Conservation (phyloP, 1,140 invertebrate species). For the Trypoxylus dichotomus region DNA sequence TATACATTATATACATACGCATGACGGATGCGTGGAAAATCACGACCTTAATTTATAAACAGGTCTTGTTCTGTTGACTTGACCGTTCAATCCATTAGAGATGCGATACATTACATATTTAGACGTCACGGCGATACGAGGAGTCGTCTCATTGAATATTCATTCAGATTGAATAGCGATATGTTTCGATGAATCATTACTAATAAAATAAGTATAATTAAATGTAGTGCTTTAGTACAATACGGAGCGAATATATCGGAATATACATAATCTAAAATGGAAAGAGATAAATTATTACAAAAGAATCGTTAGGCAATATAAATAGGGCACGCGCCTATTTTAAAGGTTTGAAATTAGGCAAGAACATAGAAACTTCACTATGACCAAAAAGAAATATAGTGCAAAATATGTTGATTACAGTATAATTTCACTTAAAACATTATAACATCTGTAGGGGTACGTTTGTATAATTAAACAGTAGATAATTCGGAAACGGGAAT, state of each 20-base stretch:
- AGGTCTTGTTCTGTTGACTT: background rate
- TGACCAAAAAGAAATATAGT: too few relatives aligned
- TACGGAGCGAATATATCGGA: background rate
- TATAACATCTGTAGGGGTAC: too few relatives aligned
- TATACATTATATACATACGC: background rate
- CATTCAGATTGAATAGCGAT: background rate
- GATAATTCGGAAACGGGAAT: too few relatives aligned
- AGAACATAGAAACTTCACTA: too few relatives aligned
- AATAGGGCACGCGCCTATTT: too few relatives aligned
- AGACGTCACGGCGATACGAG: background rate
- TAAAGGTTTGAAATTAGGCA: too few relatives aligned
- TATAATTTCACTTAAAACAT: too few relatives aligned
- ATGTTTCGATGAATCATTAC: background rate
- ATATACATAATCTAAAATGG: too few relatives aligned
- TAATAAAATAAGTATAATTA: background rate
- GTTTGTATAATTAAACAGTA: too few relatives aligned
- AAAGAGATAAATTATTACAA: too few relatives aligned
- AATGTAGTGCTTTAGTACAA: background rate
- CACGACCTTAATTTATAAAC: background rate
- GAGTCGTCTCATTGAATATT: background rate
- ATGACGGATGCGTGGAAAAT: background rate
- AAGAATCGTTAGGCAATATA: too few relatives aligned
- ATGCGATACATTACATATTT: background rate
- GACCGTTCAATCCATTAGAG: background rate
- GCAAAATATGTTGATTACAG: too few relatives aligned